Percentiles rank a stretch among this genome's conserved stretches.
Conservation (phyloP, 2,888 invertebrate genomes). For the Lepidocyrtinus sp. region DNA sequence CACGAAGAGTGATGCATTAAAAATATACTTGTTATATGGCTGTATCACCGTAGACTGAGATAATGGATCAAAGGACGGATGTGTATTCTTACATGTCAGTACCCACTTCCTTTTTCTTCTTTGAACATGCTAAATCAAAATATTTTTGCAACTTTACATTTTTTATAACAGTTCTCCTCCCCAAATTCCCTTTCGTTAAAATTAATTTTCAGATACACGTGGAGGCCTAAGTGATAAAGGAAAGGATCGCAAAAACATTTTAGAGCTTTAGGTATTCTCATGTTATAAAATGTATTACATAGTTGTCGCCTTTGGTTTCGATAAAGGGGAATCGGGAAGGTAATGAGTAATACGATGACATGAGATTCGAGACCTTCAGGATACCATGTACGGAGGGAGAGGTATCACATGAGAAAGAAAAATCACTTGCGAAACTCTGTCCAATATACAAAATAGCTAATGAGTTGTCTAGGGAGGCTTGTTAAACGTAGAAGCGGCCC, state of each 20-base stretch:
- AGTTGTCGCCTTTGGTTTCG: conserved; percentile 10
- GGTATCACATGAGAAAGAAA: background rate
- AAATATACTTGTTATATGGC: background rate
- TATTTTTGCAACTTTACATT: no score
- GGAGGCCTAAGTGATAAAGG: background rate
- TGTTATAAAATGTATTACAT: background rate
- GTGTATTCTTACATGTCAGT: background rate
- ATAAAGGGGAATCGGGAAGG: background rate
- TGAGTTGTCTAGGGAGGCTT: background rate
- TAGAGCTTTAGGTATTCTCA: background rate
- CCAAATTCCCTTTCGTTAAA: no score
- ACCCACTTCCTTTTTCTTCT: background rate
- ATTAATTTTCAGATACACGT: background rate
- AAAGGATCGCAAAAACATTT: background rate
- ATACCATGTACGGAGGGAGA: conserved; percentile 40
- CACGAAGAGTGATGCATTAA: background rate
- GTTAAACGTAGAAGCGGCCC: background rate
- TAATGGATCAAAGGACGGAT: background rate
- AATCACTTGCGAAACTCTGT: background rate
- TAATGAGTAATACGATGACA: background rate
- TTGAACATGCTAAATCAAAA: no score
- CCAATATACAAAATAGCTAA: background rate
- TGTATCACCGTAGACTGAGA: background rate
- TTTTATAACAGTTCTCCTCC: no score
- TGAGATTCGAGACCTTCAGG: conserved; percentile 37